Evolutionary conservation across 2,797 vertebrate species (phyloP).

Genomic region (Champsocephalus gunnari): DNA sequence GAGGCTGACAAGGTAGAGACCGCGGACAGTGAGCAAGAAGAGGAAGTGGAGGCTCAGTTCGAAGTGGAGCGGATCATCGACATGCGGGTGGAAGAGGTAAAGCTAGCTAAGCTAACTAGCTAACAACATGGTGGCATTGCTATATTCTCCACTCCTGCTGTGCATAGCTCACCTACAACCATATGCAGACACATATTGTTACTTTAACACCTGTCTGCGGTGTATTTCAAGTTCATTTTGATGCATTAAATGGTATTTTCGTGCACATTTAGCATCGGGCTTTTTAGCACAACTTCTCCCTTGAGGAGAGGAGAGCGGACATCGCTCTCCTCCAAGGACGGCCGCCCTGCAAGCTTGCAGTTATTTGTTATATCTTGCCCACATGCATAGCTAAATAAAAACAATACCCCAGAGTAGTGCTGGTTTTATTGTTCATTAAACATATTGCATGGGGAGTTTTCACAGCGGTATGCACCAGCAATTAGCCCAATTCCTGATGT

Average conservation of each 20-base stretch:
- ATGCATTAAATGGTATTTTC: neutral
- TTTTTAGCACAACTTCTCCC: slow-evolving; percentile 62
- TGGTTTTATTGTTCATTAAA: neutral
- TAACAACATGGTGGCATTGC: slow-evolving; percentile 59
- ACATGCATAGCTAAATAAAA: neutral
- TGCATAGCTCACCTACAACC: slow-evolving; percentile 20
- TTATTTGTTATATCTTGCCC: neutral
- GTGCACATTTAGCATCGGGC: neutral
- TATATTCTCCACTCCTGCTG: slow-evolving; percentile 32
- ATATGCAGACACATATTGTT: neutral
- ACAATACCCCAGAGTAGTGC: fast-evolving
- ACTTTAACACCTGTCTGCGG: fast-evolving
- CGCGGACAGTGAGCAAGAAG: slow-evolving; percentile 89
- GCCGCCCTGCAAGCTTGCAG: slow-evolving; percentile 30
- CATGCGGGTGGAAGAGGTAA: slow-evolving; percentile 92
- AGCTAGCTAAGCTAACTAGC: slow-evolving; percentile 50
- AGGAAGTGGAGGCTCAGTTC: slow-evolving; percentile 89
- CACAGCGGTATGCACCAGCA: neutral
- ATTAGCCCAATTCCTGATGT: neutral
- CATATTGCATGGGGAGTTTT: neutral
- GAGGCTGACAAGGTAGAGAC: slow-evolving; percentile 77
- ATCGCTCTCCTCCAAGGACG: slow-evolving; percentile 68
- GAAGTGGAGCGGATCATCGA: slow-evolving; percentile 98
- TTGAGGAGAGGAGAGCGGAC: slow-evolving; percentile 32
- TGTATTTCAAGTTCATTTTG: neutral